Conservation (phyloP, 2,797 vertebrate species). For the Perodicticus potto region DNA sequence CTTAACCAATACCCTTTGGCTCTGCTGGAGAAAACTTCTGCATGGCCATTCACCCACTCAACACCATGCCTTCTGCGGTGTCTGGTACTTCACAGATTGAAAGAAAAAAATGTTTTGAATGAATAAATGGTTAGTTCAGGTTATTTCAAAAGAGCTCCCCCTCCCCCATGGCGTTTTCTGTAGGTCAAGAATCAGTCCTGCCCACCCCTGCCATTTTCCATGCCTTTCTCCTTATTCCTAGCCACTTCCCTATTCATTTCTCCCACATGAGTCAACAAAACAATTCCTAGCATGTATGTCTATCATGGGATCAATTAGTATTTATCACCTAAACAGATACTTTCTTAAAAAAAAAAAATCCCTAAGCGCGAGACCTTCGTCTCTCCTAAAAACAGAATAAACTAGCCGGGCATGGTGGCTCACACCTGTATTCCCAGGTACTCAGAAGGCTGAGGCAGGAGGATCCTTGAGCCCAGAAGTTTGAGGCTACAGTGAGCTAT, state of each 20-base stretch:
- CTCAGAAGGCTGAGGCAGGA: neutral
- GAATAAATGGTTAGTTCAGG: neutral
- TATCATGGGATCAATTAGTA: neutral
- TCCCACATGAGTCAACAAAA: neutral
- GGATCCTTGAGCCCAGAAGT: neutral
- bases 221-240: neutral
- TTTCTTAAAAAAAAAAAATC: neutral
- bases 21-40: neutral
- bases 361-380: neutral
- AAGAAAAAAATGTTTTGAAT: neutral
- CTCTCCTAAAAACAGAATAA: neutral
- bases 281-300: neutral
- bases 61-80: neutral
- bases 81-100: neutral
- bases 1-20: neutral
- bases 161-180: neutral
- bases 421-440: neutral
- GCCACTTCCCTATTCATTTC: neutral
- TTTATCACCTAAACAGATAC: neutral
- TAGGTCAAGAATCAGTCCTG: fast-evolving
- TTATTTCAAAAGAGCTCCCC: neutral
- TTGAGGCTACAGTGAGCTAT: neutral
- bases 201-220: neutral
- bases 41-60: neutral
- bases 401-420: neutral